Percentiles rank a stretch among this genome's conserved stretches.
Conservation (phyloP, 2,888 invertebrate genomes). For the Steromphala cineraria region DNA sequence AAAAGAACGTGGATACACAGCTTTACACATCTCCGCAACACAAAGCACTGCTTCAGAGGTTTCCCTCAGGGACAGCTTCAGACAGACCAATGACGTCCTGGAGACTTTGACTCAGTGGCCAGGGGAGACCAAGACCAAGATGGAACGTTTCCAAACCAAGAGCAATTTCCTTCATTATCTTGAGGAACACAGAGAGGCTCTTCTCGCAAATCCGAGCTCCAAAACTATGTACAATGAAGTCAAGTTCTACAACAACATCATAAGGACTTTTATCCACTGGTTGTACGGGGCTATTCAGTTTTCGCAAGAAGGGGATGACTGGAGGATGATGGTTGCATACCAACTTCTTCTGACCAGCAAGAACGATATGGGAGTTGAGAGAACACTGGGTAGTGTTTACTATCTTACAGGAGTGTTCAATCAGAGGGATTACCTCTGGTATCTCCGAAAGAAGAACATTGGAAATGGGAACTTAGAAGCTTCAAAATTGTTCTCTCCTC, state of each 20-base stretch:
- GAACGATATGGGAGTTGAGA: slow-evolving; percentile 65
- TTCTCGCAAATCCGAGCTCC: slow-evolving; percentile 1
- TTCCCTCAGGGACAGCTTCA: slow-evolving; percentile 55
- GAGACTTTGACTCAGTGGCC: slow-evolving; percentile 60
- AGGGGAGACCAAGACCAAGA: slow-evolving; percentile 34
- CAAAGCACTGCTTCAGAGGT: slow-evolving; percentile 50
- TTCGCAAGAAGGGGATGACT: slow-evolving; percentile 44
- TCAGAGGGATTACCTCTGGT: slow-evolving; percentile 59
- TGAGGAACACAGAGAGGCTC: slow-evolving; percentile 53
- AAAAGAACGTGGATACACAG: slow-evolving; percentile 64
- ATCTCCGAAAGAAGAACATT: slow-evolving; percentile 59
- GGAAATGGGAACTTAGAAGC: slow-evolving; percentile 64
- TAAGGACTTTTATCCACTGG: slow-evolving; percentile 62
- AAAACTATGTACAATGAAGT: slow-evolving; percentile 56
- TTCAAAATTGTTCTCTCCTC: slow-evolving; percentile 57
- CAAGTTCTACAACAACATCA: slow-evolving; percentile 61
- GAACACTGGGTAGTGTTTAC: slow-evolving; percentile 63
- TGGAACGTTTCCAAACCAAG: slow-evolving; percentile 51
- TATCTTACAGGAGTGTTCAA: slow-evolving; percentile 61
- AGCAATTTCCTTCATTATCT: slow-evolving; percentile 57
- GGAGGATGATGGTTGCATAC: slow-evolving; percentile 68
- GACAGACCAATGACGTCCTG: slow-evolving; percentile 56
- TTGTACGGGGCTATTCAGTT: slow-evolving; percentile 73
- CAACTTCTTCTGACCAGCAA: slow-evolving; percentile 65
- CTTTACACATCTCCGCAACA: slow-evolving; percentile 62